Evolutionary conservation across 1,140 invertebrate genomes (phyloP), one percentile per base, ranked within the genome.

Genomic region (Drosophila lini): DNA sequence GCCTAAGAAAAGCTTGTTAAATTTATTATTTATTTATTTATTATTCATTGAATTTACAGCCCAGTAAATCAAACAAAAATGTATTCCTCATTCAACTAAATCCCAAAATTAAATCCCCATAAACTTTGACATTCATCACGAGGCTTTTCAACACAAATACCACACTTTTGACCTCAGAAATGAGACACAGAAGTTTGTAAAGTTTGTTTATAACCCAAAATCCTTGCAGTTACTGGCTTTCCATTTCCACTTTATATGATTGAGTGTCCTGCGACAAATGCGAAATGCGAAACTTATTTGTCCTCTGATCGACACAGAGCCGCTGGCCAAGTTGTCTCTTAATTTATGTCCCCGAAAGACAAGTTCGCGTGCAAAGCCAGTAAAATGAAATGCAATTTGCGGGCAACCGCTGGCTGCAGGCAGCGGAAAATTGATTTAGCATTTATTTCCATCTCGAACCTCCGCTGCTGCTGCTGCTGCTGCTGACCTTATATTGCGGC

Each of bases 341-440:
- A 58, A 73, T 79, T 47, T 73, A 78, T 73, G 76, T 22, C 53
- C 48, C 41, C 25, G 15, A 5, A 47, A 25, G 44, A 11, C 34
- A 9, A 52, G 75, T 42, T 74, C 50, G 50, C 60, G 60, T 65
- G 67, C 56, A 78, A 58, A 40, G 75, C 44, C 60, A 55, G 52
- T 5, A 55, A 53, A 55, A 55, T 44, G n/a, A 53, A 69, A 69
- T 63, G 55, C 65, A 81, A 81, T 78, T 86, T 78, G 74, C 50
- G 74, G 78, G 38, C 55, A 36, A 58, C 73, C 73, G 42, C 57
- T 47, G 52, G 44, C 16, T 15, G 19, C 52, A 55, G 52, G 50
- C 31, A 28, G 40, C 58, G 65, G 60, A 65, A 78, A 81, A 81
- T 81, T 81, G 79, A 81, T 74, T 81, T 81, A 82, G 79, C 79